Percentiles rank a stretch among this genome's conserved stretches.
Conservation (phyloP, 2,113 vertebrate species). For the Erinaceus europaeus region DNA sequence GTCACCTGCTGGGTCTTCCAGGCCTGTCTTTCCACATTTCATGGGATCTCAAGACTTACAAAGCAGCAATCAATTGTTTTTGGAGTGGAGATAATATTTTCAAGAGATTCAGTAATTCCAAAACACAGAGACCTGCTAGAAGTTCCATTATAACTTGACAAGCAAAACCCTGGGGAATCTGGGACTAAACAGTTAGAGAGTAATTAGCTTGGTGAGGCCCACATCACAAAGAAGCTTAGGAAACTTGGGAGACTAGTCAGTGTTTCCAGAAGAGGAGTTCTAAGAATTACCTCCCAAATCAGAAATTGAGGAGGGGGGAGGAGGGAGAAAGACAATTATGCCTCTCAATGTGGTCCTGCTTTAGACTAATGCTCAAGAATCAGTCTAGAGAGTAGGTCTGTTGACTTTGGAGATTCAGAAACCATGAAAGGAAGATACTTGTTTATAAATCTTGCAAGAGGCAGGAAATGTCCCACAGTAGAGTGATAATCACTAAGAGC, state of each 20-base stretch:
- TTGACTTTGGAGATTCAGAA: constrained; percentile 9
- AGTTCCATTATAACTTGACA: constrained; percentile 17
- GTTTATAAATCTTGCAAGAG: constrained; percentile 21
- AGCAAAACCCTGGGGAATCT: neutral
- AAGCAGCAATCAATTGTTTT: constrained; percentile 28
- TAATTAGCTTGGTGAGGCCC: neutral
- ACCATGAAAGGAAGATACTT: neutral
- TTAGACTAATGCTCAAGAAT: neutral
- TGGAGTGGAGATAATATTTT: constrained; percentile 25
- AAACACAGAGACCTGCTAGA: neutral
- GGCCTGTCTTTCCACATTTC: neutral
- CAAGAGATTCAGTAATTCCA: constrained; percentile 9
- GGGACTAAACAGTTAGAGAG: constrained; percentile 7
- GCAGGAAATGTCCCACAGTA: neutral
- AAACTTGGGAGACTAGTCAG: neutral
- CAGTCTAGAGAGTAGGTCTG: neutral
- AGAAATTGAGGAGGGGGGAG: neutral
- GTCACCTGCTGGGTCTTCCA: neutral
- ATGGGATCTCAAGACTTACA: neutral
- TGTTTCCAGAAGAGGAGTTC: neutral
- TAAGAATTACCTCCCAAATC: neutral
- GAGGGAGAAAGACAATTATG: too few relatives aligned
- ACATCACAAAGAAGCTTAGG: neutral
- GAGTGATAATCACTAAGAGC: neutral
- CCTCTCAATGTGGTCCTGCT: neutral